Base-by-base conservation (phyloP, 2,888 invertebrate genomes). In the Cephalotes varians region DNA sequence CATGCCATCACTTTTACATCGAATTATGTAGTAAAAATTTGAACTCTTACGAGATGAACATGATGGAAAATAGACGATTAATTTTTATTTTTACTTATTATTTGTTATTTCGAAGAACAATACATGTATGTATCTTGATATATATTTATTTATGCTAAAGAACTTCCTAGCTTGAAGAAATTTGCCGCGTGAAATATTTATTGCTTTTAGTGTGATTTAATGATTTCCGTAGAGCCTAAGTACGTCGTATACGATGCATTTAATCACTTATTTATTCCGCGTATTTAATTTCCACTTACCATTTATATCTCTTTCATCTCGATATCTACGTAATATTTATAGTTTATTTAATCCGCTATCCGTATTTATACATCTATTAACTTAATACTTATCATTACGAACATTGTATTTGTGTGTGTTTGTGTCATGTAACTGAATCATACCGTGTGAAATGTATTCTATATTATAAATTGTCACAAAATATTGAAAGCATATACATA, bases 141-240 rank as follows among this genome's bases (percentile, higher is more conserved):
- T 56, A 44, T 44, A 60, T 49, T 15, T 47, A 25, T 51, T 10
- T n/a, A 15, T 21, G 21, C 4, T 31, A 28, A 76, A 28, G 6
- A 51, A 3, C 54, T 65, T 51, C 49, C 9, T 12, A 25, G 15
- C 1, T 4, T 37, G 18, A 37, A 6, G 21, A 40, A 28, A n/a
- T 54, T 76, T 76, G 74, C 49, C 37, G 34, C 25, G 54, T 76
- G 65, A 77, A 67, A 56, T 77, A 67, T 67, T 67, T 21, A 77
- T 67, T 54, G 28, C 54, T 67, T 67, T 77, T 7, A 6, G 18
- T 40, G 76, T 54, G 15, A 18, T 18, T 56, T 31, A 44, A 67
- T 67, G 67, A 67, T 67, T 77, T 67, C 4, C 4, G 1, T 44
- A 77, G 37, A 77, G 15, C 7, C 7, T 65, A 67, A 77, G 31